Evolutionary conservation across 2,113 vertebrate genomes (phyloP).

Genomic region (Cranoglanis bouderius): DNA sequence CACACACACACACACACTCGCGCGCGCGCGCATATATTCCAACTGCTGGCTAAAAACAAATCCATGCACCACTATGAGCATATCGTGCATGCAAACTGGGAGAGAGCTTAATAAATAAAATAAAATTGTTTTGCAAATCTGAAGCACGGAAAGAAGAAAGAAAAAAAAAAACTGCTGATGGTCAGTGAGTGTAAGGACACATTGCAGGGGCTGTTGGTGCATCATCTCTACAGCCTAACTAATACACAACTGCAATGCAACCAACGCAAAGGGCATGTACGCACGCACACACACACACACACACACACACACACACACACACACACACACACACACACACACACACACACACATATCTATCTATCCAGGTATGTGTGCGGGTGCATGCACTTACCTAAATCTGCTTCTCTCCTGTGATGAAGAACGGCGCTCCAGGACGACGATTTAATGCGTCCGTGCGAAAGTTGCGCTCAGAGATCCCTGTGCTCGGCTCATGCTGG

Average conservation of each 20-base stretch:
- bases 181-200: conserved; percentile 18
- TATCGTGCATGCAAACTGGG: neutral
- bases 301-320: neutral
- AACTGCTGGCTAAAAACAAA: conserved; percentile 14
- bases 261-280: neutral
- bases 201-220: conserved; percentile 52
- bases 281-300: neutral
- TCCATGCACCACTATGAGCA: neutral
- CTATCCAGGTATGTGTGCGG: neutral
- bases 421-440: conserved; percentile 67
- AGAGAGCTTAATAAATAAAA: neutral
- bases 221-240: conserved; percentile 64
- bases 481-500: conserved; percentile 77
- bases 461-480: conserved; percentile 78
- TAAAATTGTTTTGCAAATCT: neutral
- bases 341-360: neutral
- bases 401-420: conserved; percentile 72
- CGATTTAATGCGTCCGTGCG: conserved; percentile 72
- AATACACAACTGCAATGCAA: conserved; percentile 48
- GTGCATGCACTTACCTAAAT: conserved; percentile 73
- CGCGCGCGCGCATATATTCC: neutral
- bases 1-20: neutral
- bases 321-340: neutral
- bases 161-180: neutral
- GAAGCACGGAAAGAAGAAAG: neutral